Percentiles rank a stretch among this genome's conserved stretches.
Evolutionary conservation across 2,888 invertebrate genomes (phyloP).

Genomic region (Phania funesta): DNA sequence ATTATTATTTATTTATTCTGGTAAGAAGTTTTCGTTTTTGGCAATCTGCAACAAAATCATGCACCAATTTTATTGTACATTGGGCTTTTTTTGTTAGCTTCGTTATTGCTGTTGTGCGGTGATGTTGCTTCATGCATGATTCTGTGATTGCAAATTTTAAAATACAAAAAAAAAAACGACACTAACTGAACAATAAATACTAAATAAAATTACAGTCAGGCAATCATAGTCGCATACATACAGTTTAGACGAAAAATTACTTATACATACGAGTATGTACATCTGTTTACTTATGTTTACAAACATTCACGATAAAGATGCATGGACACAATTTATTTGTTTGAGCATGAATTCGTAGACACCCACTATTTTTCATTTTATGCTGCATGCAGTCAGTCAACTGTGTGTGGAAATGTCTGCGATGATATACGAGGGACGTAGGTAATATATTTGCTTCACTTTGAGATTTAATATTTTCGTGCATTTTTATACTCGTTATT

Average conservation of each 20-base stretch:
- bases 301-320: conserved; percentile 50
- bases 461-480: not conserved
- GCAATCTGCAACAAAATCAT: conserved; percentile 46
- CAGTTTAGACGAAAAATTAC: conserved; percentile 22
- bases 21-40: conserved; percentile 39
- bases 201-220: conserved; percentile 44
- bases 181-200: conserved; percentile 23
- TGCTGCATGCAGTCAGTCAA: conserved; percentile 29
- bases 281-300: no score
- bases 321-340: conserved; percentile 64
- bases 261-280: no score
- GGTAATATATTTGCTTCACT: no score
- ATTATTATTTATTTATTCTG: conserved; percentile 45
- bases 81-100: not conserved
- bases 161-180: not conserved
- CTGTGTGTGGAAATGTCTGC: conserved; percentile 1
- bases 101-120: not conserved
- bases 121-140: conserved; percentile 18
- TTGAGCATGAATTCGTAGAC: conserved; percentile 61
- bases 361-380: conserved; percentile 60
- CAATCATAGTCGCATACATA: conserved; percentile 17
- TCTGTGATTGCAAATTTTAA: conserved; percentile 62
- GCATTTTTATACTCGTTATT: no score
- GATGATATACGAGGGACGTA: conserved; percentile 4
- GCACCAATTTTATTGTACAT: conserved; percentile 48